Conservation (phyloP, 1,140 invertebrate genomes). For the Himalopsyche phryganea region DNA sequence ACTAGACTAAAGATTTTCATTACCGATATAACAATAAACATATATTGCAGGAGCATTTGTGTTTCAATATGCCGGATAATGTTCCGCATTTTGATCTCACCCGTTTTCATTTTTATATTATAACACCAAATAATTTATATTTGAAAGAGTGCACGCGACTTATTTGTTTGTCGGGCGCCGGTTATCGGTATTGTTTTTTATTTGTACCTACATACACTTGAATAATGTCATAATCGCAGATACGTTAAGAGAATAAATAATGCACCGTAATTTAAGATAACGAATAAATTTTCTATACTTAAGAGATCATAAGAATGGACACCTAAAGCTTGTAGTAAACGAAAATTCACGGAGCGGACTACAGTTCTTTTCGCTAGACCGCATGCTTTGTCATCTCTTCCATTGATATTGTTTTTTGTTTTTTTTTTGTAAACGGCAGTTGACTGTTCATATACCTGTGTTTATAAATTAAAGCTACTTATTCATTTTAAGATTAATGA, state of each 20-base stretch:
- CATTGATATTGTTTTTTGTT: not conserved
- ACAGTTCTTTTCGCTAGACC: not conserved
- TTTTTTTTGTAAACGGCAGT: not conserved
- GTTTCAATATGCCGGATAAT: not conserved
- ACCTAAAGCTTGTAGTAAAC: conserved; percentile 21
- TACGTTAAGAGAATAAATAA: not conserved
- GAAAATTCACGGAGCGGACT: not conserved
- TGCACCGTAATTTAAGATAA: conserved; percentile 19
- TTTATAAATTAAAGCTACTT: too few species aligned
- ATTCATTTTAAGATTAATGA: not conserved
- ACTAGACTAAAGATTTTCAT: not conserved
- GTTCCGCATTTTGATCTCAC: not conserved
- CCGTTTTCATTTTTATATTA: not conserved
- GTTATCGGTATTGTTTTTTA: not conserved
- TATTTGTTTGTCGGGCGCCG: not conserved
- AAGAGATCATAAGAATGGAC: conserved; percentile 5
- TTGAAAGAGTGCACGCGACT: not conserved
- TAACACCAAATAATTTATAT: not conserved
- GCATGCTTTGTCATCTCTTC: not conserved
- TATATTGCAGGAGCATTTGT: not conserved
- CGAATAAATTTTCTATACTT: conserved; percentile 2
- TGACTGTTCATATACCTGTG: not conserved
- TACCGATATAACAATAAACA: not conserved
- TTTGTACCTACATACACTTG: conserved; percentile 8
- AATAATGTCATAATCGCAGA: conserved; percentile 3